Conservation (phyloP, 2,888 invertebrate genomes). For the Nemurella pictetii region DNA sequence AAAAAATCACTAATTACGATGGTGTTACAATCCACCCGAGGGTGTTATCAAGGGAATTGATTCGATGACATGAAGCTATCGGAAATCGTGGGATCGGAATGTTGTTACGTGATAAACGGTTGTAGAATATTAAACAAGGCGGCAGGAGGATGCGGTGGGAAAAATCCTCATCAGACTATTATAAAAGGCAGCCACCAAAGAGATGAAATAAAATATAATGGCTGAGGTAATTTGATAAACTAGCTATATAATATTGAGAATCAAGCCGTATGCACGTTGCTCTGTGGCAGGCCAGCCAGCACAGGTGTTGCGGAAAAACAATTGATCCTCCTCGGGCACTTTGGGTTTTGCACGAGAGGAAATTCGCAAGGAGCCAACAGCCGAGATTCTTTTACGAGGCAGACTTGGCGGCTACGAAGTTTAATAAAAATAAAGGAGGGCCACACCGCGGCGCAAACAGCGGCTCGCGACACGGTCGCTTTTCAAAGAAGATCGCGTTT, state of each 20-base stretch:
- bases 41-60: neutral
- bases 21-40: neutral
- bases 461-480: too few relatives aligned
- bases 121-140: constrained; percentile 28
- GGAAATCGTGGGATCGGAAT: constrained; percentile 35
- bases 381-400: neutral
- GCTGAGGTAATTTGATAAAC: neutral
- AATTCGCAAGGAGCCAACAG: neutral
- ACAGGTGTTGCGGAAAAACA: neutral
- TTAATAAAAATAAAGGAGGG: too few relatives aligned
- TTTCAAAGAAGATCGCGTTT: too few relatives aligned
- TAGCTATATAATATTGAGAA: neutral
- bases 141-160: constrained; percentile 27
- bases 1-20: neutral
- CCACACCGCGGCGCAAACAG: neutral
- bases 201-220: neutral
- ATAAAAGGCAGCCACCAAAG: neutral
- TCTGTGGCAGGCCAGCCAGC: neutral
- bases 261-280: neutral
- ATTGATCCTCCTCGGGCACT: neutral
- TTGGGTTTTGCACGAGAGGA: neutral
- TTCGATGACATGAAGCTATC: constrained; percentile 25
- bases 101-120: constrained; percentile 20
- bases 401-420: neutral
- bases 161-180: constrained; percentile 27